phyloP scores from a whole-genome alignment of 2,888 invertebrate genomes.

The Anoplius nigerrimus region DNA sequence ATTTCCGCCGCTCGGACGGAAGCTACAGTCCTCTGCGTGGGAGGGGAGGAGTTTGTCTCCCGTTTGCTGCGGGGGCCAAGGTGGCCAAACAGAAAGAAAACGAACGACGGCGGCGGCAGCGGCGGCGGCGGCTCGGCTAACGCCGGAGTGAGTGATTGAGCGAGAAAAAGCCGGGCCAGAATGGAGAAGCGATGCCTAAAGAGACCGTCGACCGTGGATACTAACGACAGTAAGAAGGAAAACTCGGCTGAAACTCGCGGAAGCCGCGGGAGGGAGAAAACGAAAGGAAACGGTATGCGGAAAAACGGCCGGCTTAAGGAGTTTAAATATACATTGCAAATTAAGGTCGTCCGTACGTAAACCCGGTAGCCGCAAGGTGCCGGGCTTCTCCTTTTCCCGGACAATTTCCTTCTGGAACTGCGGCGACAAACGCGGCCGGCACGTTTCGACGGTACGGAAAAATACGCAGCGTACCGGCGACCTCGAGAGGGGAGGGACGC shows the following conservation, averaged over 20 bases:
- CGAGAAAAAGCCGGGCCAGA: too few species aligned
- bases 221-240: too few species aligned
- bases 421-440: slow-evolving; percentile 2
- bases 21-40: slow-evolving; percentile 50
- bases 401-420: slow-evolving; percentile 28
- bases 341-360: slow-evolving; percentile 55
- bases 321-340: slow-evolving; percentile 66
- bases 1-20: slow-evolving; percentile 61
- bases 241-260: slow-evolving; percentile 17
- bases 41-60: slow-evolving; percentile 48
- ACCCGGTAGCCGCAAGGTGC: not conserved
- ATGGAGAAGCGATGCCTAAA: too few species aligned
- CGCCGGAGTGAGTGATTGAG: too few species aligned
- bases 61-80: slow-evolving; percentile 41
- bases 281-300: slow-evolving; percentile 18
- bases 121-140: too few species aligned
- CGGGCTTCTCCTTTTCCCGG: not conserved
- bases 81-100: slow-evolving; percentile 42
- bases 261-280: not conserved
- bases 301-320: slow-evolving; percentile 60
- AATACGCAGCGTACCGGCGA: not conserved
- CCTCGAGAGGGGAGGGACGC: slow-evolving; percentile 3
- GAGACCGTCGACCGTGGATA: not conserved
- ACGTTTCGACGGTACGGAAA: not conserved
- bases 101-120: slow-evolving; percentile 11